These are phyloP conservation scores for Bovichtus variegatus DNA, from an alignment of 2,797 vertebrate genomes.

Conservation along the genomic window DNA sequence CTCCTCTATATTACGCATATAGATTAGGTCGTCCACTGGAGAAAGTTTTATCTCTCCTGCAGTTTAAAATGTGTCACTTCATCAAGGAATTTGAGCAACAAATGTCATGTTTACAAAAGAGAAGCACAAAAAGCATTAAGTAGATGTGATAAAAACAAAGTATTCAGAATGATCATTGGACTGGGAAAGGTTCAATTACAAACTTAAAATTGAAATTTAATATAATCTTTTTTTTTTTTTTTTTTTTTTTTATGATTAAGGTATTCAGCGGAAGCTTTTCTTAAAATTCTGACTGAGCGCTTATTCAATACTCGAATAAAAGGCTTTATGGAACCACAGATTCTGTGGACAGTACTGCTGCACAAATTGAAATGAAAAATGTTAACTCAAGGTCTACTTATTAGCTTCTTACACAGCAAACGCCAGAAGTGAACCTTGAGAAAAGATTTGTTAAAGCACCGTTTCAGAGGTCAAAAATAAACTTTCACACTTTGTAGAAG, in stretches of 20 bases:
- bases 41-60: neutral
- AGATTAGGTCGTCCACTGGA: neutral
- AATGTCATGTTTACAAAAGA: neutral
- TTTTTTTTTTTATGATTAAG: neutral
- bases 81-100: neutral
- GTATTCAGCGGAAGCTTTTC: neutral
- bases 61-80: neutral
- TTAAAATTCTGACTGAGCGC: neutral
- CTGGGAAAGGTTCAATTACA: neutral
- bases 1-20: neutral
- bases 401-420: neutral
- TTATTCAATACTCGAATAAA: neutral
- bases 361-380: neutral
- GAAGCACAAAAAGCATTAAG: neutral
- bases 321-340: neutral
- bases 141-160: neutral
- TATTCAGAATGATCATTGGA: neutral
- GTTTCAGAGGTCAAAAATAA: constrained; percentile 8
- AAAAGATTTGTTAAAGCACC: neutral
- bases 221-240: neutral
- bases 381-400: neutral
- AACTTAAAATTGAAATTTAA: neutral
- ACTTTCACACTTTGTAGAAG: neutral
- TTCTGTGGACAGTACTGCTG: neutral
- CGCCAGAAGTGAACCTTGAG: neutral